Conservation (phyloP, 1,140 invertebrate genomes). For the Steinernema feltiae region DNA sequence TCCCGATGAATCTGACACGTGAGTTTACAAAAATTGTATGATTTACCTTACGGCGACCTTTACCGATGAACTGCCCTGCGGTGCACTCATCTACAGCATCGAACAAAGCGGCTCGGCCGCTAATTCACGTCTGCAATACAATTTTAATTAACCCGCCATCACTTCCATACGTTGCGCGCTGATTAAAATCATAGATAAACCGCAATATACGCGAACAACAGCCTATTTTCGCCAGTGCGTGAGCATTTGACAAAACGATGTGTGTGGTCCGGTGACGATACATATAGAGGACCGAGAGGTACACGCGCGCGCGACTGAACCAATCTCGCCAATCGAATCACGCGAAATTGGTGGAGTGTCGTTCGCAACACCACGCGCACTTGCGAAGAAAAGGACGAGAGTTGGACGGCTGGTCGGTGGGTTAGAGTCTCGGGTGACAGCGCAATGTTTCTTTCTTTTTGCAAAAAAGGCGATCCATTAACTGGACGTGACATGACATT, state of each 20-base stretch:
- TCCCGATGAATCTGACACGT: not conserved
- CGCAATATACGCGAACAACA: not conserved
- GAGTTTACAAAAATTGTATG: not conserved
- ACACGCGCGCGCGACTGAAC: no score
- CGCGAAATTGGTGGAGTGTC: no score
- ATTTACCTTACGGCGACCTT: not conserved
- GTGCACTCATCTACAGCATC: slow-evolving; percentile 4
- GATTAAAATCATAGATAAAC: not conserved
- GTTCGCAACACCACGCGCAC: no score
- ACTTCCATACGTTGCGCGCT: not conserved
- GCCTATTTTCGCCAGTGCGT: not conserved
- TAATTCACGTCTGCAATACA: not conserved
- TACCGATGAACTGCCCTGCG: slow-evolving; percentile 1
- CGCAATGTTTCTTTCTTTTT: no score
- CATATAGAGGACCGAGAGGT: no score
- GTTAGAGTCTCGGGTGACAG: no score
- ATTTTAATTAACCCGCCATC: not conserved
- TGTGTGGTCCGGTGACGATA: no score
- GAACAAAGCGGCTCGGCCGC: not conserved
- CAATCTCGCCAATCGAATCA: no score
- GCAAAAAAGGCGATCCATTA: no score
- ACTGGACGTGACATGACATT: no score
- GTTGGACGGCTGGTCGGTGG: no score
- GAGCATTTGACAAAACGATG: not conserved
- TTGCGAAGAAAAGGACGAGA: no score